These are phyloP conservation scores for Melanophora roralis DNA, from an alignment of 2,888 invertebrate genomes.

Conservation along the genomic window DNA sequence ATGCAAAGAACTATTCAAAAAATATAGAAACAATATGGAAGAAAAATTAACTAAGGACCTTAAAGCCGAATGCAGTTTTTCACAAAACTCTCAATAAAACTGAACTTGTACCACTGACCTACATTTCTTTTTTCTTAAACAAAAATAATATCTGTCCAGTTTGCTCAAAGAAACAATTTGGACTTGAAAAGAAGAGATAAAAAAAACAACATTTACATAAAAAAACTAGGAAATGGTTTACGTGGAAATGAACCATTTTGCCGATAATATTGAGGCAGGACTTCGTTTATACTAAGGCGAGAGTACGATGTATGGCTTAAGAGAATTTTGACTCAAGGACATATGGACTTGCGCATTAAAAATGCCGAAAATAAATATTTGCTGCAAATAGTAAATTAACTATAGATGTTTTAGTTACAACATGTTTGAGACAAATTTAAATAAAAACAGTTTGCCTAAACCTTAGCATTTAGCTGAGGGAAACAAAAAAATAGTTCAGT, in stretches of 20 bases:
- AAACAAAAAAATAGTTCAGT: too few relatives aligned
- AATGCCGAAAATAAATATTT: too few relatives aligned
- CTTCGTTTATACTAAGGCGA: neutral
- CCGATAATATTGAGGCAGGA: conserved; percentile 58
- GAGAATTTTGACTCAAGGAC: neutral
- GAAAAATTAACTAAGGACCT: conserved; percentile 1
- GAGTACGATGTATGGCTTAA: neutral
- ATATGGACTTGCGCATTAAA: conserved; percentile 1
- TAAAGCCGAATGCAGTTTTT: conserved; percentile 28
- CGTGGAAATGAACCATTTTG: conserved; percentile 24
- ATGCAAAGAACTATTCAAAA: neutral
- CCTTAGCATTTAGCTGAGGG: too few relatives aligned
- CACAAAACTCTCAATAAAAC: conserved; percentile 61
- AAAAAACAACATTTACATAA: neutral
- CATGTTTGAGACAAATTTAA: conserved; percentile 45
- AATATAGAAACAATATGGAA: neutral
- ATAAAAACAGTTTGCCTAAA: too few relatives aligned
- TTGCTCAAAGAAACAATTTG: neutral
- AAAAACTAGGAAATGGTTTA: neutral
- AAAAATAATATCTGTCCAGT: conserved; percentile 11
- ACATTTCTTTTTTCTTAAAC: conserved; percentile 52
- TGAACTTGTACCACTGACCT: conserved; percentile 76
- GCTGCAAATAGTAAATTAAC: too few relatives aligned
- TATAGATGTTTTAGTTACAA: neutral
- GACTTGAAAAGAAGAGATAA: neutral